Conservation (phyloP, 2,888 invertebrate species). For the Apodemia hepburni region DNA sequence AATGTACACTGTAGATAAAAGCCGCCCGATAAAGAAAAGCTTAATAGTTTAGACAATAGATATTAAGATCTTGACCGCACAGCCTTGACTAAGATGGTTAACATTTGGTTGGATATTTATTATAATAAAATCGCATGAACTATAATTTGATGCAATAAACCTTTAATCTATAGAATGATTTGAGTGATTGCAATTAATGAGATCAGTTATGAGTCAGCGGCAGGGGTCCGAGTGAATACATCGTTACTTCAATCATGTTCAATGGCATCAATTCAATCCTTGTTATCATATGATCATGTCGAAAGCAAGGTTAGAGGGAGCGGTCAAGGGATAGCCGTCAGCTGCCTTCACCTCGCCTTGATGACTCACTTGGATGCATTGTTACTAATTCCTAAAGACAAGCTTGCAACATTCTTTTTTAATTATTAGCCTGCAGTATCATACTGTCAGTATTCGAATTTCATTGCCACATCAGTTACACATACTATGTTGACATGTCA, state of each 20-base stretch:
- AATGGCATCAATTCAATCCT: constrained; percentile 41
- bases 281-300: constrained; percentile 59
- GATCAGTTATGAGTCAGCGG: constrained; percentile 33
- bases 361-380: constrained; percentile 56
- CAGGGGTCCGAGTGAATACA: constrained; percentile 20
- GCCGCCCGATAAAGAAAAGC: constrained; percentile 4
- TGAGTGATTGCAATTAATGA: constrained; percentile 35
- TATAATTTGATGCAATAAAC: constrained; percentile 29
- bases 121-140: constrained; percentile 21
- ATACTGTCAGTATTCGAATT: not conserved
- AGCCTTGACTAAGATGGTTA: constrained; percentile 16
- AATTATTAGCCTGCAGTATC: constrained; percentile 47
- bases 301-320: constrained; percentile 72
- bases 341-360: constrained; percentile 60
- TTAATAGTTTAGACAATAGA: constrained; percentile 17
- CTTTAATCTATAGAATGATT: constrained; percentile 27
- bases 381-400: constrained; percentile 16
- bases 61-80: constrained; percentile 13
- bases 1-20: constrained; percentile 3
- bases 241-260: constrained; percentile 33
- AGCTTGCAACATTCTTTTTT: constrained; percentile 52
- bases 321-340: constrained; percentile 66
- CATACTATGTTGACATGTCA: not conserved
- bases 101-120: constrained; percentile 13
- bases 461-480: not conserved